A percentile compares a stretch with the other conserved stretches of the same genome.
These are phyloP conservation scores for Anableps anableps DNA, from an alignment of 2,797 vertebrate species.

Conservation along the genomic window DNA sequence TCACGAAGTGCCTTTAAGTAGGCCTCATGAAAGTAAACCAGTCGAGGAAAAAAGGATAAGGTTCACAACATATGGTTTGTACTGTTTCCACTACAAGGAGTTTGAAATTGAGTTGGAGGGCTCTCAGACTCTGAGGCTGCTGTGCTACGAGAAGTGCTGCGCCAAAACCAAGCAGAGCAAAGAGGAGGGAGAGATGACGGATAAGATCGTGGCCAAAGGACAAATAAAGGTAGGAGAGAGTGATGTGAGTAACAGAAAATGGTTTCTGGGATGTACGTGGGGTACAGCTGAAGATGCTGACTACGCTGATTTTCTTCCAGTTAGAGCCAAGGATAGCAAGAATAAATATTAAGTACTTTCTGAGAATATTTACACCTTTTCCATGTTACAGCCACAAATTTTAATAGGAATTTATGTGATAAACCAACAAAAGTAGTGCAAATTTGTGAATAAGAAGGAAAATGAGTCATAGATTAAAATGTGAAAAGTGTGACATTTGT, in stretches of 20 bases:
- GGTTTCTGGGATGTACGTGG: neutral
- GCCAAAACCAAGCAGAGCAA: slow-evolving; percentile 85
- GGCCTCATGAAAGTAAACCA: neutral
- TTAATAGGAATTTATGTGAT: too few relatives aligned
- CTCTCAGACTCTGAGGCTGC: slow-evolving; percentile 90
- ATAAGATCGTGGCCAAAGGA: slow-evolving; percentile 91
- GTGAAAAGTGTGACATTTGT: neutral
- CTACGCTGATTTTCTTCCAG: neutral
- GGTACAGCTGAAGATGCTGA: neutral
- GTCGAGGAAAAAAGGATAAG: neutral
- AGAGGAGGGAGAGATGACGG: slow-evolving; percentile 88
- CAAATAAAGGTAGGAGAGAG: slow-evolving; percentile 88
- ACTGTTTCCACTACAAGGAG: slow-evolving; percentile 79
- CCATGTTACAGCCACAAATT: neutral
- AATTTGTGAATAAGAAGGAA: too few relatives aligned
- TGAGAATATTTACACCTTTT: neutral
- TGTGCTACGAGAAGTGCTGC: slow-evolving; percentile 94
- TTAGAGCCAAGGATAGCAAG: too few relatives aligned
- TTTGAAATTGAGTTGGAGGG: slow-evolving; percentile 97
- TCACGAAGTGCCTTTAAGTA: too few relatives aligned
- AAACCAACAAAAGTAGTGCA: too few relatives aligned
- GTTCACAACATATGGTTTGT: neutral
- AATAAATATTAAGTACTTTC: too few relatives aligned
- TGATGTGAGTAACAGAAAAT: neutral
- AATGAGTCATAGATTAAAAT: neutral